Evolutionary conservation across 1,140 invertebrate species (phyloP), one percentile per base, ranked within the genome.

Genomic region (Thaumetopoea pityocampa): DNA sequence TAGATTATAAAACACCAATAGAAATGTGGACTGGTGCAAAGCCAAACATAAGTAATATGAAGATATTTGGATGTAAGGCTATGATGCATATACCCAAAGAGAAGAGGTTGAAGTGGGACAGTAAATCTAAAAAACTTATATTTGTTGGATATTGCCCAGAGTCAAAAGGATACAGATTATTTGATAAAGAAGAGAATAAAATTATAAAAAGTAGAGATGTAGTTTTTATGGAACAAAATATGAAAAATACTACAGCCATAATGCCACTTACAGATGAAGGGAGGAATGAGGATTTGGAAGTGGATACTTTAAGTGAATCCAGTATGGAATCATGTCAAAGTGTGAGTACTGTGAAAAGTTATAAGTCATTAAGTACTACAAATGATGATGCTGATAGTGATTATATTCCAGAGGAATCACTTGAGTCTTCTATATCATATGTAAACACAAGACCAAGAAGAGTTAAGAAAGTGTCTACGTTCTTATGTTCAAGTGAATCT

Each of bases 61-160:
- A 54, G 45, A 47, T 69, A 9, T 86, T 87, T 63, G 83, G 83
- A 9, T 76, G 61, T 22, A 23, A 53, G 34, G 67, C 63, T 11
- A 77, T 58, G 51, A 66, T 63, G 0, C 70, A 72, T 19, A 42
- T 81, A 20, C 71, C 71, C 18, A 67, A 74, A 33, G 49, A 68
- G 43, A 60, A 62, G 26, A 18, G 59, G 1, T 30, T 29, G 24
- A 77, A 74, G 23, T 64, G 35, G 29, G 67, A 73, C 19, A 17
- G 51, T 12, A 80, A 74, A 28, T 34, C 63, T 0, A 8, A 33
- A 29, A 48, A 66, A 40, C 34, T 55, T 19, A 55, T 71, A 5
- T 53, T 68, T 23, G 49, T 73, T n/a, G 60, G 67, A 6, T 72
- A 65, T 19, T 23, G 48, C 43, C 34, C 60, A 7, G 15, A 34